Evolutionary conservation across 2,113 vertebrate genomes (phyloP).

Genomic region (Carollia perspicillata): DNA sequence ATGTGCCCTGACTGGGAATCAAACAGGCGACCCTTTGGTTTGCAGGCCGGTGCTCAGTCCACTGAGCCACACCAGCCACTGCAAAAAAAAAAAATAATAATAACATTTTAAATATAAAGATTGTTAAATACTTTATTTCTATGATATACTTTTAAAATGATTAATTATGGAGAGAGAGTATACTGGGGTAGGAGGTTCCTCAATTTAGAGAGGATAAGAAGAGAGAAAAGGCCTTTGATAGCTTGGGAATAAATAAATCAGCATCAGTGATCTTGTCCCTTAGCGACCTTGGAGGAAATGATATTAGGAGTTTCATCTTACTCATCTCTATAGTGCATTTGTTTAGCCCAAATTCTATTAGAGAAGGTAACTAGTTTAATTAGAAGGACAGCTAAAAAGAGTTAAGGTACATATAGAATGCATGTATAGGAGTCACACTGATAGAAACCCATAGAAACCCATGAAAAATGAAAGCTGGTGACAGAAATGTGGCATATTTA

Average conservation of each 20-base stretch:
- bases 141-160: neutral
- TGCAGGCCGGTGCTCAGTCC: no score
- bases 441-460: slow-evolving; percentile 44
- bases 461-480: slow-evolving; percentile 2
- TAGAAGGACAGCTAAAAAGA: neutral
- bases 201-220: neutral
- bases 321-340: neutral
- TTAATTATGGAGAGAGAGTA: neutral
- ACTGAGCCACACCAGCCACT: no score
- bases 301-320: slow-evolving; percentile 37
- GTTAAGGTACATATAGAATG: neutral
- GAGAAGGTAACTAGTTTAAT: neutral
- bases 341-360: slow-evolving; percentile 1
- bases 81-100: neutral
- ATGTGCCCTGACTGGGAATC: no score
- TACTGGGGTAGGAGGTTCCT: neutral
- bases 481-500: neutral
- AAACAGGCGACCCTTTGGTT: no score
- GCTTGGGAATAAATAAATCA: slow-evolving; percentile 11
- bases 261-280: neutral
- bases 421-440: neutral
- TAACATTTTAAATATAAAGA: neutral
- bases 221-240: neutral
- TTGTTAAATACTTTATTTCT: neutral
- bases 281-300: neutral